These are phyloP conservation scores for Amiota mariae DNA, from an alignment of 2,888 invertebrate genomes.

Conservation along the genomic window DNA sequence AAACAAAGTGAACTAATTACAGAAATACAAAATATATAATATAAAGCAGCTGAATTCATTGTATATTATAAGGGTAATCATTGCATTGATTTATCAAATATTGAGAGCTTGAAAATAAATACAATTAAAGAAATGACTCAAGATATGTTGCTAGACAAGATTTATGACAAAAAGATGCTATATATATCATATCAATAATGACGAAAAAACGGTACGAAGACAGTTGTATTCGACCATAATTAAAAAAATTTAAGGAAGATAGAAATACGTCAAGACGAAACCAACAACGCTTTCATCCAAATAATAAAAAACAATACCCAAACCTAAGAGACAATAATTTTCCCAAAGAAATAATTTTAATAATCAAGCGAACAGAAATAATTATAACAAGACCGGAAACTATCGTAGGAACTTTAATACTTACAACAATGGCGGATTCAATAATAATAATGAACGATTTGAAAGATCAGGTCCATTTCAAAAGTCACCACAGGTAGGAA, in stretches of 20 bases:
- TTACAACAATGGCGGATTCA: neutral
- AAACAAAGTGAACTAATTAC: slow-evolving; percentile 31
- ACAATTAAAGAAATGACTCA: slow-evolving; percentile 17
- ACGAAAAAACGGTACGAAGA: slow-evolving; percentile 13
- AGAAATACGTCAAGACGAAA: neutral
- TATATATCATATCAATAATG: neutral
- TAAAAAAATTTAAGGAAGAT: slow-evolving; percentile 8
- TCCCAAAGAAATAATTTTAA: slow-evolving; percentile 9
- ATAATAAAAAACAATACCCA: slow-evolving; percentile 7
- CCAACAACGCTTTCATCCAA: neutral
- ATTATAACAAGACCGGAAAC: slow-evolving; percentile 5
- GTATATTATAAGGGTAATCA: slow-evolving; percentile 35
- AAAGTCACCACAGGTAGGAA: slow-evolving; percentile 2
- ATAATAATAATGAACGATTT: slow-evolving; percentile 2
- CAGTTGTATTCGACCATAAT: slow-evolving; percentile 12
- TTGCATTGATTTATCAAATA: too few species aligned
- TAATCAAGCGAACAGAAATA: slow-evolving; percentile 1
- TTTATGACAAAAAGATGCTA: neutral
- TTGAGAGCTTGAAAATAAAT: too few species aligned
- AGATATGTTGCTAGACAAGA: neutral
- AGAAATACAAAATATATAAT: slow-evolving; percentile 36
- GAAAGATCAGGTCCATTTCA: slow-evolving; percentile 8
- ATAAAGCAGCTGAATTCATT: slow-evolving; percentile 35
- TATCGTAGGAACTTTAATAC: slow-evolving; percentile 8
- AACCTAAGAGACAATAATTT: too few species aligned